Conservation (phyloP, 2,888 invertebrate species). For the Lepeophtheirus nordmannii region DNA sequence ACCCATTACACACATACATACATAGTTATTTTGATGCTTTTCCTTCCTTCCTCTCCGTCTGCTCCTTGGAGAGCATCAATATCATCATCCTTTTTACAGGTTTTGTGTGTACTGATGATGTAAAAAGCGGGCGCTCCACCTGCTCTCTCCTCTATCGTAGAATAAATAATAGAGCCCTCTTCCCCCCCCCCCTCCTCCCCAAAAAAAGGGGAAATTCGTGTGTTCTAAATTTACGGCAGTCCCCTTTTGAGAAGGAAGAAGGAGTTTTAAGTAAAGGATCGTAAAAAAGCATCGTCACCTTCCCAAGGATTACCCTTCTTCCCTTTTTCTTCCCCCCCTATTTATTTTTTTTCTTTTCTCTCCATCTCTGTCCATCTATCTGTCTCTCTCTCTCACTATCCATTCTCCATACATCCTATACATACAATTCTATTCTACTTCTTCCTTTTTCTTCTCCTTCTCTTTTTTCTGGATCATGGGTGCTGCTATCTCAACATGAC, state of each 20-base stretch:
- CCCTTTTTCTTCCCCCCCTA: background rate
- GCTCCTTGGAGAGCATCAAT: background rate
- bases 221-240: slow-evolving; percentile 6
- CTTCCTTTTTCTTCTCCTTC: no score
- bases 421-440: background rate
- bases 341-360: background rate
- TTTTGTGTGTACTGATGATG: background rate
- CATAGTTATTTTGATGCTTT: no score
- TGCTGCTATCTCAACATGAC: background rate
- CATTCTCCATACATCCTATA: background rate
- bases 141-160: background rate
- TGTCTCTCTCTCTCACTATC: background rate
- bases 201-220: slow-evolving; percentile 5
- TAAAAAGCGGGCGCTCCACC: slow-evolving; percentile 6
- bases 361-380: background rate
- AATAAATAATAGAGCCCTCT: slow-evolving; percentile 3
- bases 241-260: slow-evolving; percentile 4
- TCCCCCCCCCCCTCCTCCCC: background rate
- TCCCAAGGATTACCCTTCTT: background rate
- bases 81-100: background rate
- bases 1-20: no score
- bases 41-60: no score
- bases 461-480: no score
- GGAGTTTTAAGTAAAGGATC: background rate
- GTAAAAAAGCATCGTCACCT: no score